A percentile compares a stretch with the other conserved stretches of the same genome.
Evolutionary conservation across 2,888 invertebrate genomes (phyloP).

Genomic region (Drosophila anomelani): DNA sequence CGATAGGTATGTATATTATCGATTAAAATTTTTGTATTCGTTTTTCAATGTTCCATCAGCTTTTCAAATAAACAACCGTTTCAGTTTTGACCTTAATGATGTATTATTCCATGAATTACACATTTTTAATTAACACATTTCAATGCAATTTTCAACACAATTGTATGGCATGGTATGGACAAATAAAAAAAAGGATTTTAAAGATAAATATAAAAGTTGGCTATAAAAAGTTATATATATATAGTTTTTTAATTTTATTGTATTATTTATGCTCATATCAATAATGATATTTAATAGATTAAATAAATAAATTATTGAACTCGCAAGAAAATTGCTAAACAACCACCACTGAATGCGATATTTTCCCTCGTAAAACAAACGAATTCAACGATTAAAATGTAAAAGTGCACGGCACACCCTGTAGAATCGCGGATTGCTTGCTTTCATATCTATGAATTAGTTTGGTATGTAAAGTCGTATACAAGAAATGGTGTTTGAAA

Average conservation of each 20-base stretch:
- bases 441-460: constrained; percentile 42
- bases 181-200: no score
- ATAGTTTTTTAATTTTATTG: no score
- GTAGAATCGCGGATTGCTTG: constrained; percentile 34
- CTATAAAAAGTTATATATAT: no score
- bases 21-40: neutral
- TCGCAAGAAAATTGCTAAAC: neutral
- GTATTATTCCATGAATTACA: neutral
- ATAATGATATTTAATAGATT: neutral
- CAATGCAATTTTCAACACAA: neutral
- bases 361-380: constrained; percentile 9
- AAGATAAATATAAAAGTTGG: no score
- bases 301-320: neutral
- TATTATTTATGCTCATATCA: neutral
- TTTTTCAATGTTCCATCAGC: no score
- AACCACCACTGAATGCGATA: constrained; percentile 16
- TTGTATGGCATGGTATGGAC: no score
- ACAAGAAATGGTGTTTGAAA: constrained; percentile 43
- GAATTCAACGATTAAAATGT: constrained; percentile 20
- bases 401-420: constrained; percentile 19
- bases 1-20: neutral
- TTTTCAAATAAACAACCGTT: neutral
- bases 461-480: constrained; percentile 42
- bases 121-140: neutral
- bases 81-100: neutral